Evolutionary conservation across 2,113 vertebrate species (phyloP).

Genomic region (Paedocypris sp.): DNA sequence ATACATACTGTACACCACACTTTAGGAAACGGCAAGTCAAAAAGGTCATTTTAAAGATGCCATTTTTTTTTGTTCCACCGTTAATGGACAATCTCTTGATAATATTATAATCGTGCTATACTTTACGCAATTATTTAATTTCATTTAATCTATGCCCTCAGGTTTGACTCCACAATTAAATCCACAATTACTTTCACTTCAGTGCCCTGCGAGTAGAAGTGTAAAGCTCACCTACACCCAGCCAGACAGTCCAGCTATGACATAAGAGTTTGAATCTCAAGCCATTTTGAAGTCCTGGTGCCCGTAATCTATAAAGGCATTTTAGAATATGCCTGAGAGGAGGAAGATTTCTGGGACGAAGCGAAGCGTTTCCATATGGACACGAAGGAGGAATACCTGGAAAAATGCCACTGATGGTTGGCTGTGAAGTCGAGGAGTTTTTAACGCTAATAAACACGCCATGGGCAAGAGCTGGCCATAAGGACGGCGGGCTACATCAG

Average conservation of each 20-base stretch:
- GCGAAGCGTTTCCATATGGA: constrained; percentile 57
- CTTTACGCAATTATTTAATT: too few species aligned
- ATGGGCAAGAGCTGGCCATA: constrained; percentile 36
- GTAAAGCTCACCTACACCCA: constrained; percentile 26
- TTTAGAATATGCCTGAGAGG: constrained; percentile 19
- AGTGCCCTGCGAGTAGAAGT: too few species aligned
- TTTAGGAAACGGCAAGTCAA: too few species aligned
- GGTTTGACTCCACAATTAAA: too few species aligned
- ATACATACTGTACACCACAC: too few species aligned
- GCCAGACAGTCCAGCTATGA: constrained; percentile 40
- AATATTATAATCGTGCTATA: too few species aligned
- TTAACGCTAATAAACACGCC: constrained; percentile 41
- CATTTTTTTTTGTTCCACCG: too few species aligned
- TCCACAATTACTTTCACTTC: too few species aligned
- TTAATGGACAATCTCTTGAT: too few species aligned
- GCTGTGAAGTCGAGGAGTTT: constrained; percentile 48
- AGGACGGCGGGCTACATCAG: constrained; percentile 40
- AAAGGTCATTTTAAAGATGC: too few species aligned
- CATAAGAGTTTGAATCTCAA: constrained; percentile 45
- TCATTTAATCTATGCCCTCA: too few species aligned
- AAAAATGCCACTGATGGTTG: constrained; percentile 54
- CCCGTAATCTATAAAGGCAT: constrained; percentile 54
- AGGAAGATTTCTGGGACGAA: constrained; percentile 33
- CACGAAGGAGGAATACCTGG: constrained; percentile 53
- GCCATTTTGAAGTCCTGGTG: constrained; percentile 55